Conservation (phyloP, 2,888 invertebrate species). For the Augiades crinisus region DNA sequence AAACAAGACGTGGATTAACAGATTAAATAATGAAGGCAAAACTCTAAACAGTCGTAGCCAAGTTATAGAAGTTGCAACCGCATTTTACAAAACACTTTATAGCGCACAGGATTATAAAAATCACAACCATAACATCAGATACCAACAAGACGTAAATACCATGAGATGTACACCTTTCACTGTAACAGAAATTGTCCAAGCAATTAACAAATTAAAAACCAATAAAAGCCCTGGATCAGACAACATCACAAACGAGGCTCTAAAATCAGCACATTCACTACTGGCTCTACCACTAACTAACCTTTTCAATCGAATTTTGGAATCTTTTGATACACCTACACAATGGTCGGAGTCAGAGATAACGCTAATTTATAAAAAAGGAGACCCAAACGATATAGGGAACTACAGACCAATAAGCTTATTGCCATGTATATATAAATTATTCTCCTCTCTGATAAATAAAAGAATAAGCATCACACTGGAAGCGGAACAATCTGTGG, state of each 20-base stretch:
- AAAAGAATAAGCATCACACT: too few species aligned
- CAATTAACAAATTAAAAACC: slow-evolving; percentile 16
- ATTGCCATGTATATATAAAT: too few species aligned
- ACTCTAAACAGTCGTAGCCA: not conserved
- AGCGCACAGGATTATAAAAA: not conserved
- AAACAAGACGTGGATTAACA: not conserved
- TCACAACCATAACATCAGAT: too few species aligned
- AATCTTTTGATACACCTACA: slow-evolving; percentile 13
- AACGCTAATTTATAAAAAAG: slow-evolving; percentile 25
- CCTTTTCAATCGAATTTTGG: slow-evolving; percentile 11
- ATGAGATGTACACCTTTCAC: too few species aligned
- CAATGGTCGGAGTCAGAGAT: slow-evolving; percentile 27
- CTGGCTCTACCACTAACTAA: slow-evolving; percentile 10
- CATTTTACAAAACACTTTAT: not conserved
- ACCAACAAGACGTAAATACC: too few species aligned
- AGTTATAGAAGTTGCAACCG: not conserved
- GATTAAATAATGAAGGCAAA: not conserved
- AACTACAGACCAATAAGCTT: too few species aligned
- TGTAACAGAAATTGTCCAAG: not conserved
- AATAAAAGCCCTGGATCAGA: slow-evolving; percentile 25
- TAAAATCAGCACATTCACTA: slow-evolving; percentile 13
- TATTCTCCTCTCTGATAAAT: too few species aligned
- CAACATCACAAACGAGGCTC: slow-evolving; percentile 25
- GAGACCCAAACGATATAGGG: too few species aligned
- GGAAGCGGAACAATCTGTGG: too few species aligned